Evolutionary conservation across 2,113 vertebrate genomes (phyloP).

Genomic region (Albula goreensis): DNA sequence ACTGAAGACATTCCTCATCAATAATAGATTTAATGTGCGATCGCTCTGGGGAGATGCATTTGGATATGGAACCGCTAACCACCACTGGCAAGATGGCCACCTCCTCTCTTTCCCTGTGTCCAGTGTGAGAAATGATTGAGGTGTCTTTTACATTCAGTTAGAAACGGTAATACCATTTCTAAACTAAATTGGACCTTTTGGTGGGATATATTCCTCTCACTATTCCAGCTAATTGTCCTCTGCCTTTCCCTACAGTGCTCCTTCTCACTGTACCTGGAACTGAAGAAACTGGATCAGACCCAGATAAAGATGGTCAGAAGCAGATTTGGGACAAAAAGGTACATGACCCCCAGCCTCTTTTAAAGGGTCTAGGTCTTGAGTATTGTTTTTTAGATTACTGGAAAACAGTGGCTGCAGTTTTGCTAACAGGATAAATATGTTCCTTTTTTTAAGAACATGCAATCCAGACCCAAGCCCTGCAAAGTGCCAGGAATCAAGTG

Average conservation of each 20-base stretch:
- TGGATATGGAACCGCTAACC: too few relatives aligned
- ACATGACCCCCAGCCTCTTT: slow-evolving; percentile 17
- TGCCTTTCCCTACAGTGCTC: slow-evolving; percentile 73
- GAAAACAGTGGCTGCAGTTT: background rate
- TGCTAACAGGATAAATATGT: background rate
- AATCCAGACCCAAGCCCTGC: slow-evolving; percentile 87
- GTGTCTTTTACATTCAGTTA: too few relatives aligned
- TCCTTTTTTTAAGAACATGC: slow-evolving; percentile 71
- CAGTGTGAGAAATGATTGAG: too few relatives aligned
- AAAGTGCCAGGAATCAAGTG: slow-evolving; percentile 98
- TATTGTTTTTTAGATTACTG: background rate
- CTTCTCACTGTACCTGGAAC: slow-evolving; percentile 89
- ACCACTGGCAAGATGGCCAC: too few relatives aligned
- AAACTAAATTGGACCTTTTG: too few relatives aligned
- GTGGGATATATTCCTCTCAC: too few relatives aligned
- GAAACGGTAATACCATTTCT: too few relatives aligned
- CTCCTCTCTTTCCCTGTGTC: too few relatives aligned
- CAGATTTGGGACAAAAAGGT: slow-evolving; percentile 94
- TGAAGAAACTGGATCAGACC: slow-evolving; percentile 76
- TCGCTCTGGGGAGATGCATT: too few relatives aligned
- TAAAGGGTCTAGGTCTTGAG: background rate
- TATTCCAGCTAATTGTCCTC: slow-evolving; percentile 9
- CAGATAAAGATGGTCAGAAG: slow-evolving; percentile 75
- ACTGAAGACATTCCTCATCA: too few relatives aligned
- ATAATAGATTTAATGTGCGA: too few relatives aligned